A percentile compares a stretch with the other conserved stretches of the same genome.
These are phyloP conservation scores for Ovis canadensis DNA, from an alignment of 2,113 vertebrate genomes.

Conservation along the genomic window DNA sequence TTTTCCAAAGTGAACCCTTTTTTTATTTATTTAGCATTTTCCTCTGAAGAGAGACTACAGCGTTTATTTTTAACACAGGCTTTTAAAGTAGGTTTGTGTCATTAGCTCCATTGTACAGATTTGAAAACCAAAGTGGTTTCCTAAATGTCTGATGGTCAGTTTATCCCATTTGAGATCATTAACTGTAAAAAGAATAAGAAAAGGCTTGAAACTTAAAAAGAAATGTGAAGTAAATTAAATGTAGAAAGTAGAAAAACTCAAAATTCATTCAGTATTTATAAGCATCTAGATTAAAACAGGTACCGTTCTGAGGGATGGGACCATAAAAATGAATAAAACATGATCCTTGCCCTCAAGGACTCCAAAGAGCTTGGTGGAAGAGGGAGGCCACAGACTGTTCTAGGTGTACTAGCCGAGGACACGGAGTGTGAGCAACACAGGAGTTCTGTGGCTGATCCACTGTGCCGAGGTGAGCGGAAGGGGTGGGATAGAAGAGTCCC, in stretches of 20 bases:
- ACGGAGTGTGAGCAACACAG: neutral
- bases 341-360: neutral
- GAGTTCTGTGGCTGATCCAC: no score
- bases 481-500: no score
- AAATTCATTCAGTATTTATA: neutral
- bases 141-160: neutral
- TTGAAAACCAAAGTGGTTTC: conserved; percentile 23
- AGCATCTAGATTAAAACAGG: neutral
- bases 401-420: neutral
- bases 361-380: neutral
- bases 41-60: neutral
- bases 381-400: neutral
- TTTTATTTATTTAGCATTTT: neutral
- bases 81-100: neutral
- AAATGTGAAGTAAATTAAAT: conserved; percentile 30
- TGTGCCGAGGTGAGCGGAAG: neutral
- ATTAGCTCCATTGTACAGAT: neutral
- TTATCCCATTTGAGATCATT: neutral
- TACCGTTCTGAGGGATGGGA: neutral
- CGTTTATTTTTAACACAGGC: neutral
- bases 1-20: neutral
- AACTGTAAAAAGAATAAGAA: neutral
- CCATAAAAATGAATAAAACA: neutral
- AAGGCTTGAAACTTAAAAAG: neutral
- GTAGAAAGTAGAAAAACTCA: neutral